phyloP scores from a whole-genome alignment of 2,113 vertebrate genomes.

The Symphodus melops region DNA sequence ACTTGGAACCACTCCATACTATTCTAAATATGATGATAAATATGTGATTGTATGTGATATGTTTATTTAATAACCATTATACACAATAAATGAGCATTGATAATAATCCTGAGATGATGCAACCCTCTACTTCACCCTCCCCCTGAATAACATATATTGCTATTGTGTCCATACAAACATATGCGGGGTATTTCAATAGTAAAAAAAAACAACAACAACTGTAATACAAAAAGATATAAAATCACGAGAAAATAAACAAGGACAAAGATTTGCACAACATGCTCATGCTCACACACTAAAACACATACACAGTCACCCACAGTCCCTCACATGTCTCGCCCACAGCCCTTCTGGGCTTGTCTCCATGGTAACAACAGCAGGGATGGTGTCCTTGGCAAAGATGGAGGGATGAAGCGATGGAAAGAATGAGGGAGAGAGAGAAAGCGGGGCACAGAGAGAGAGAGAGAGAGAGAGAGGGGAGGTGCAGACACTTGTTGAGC shows the following conservation, averaged over 20 bases:
- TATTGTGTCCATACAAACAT: background rate
- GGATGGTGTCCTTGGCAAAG: constrained; percentile 80
- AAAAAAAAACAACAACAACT: constrained; percentile 4
- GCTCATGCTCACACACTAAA: constrained; percentile 16
- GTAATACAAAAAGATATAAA: constrained; percentile 1
- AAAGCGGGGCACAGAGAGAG: background rate
- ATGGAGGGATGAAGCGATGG: constrained; percentile 58
- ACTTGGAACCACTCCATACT: background rate
- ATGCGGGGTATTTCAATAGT: background rate
- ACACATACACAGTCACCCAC: constrained; percentile 60
- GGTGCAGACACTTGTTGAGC: constrained; percentile 73
- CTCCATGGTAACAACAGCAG: constrained; percentile 80
- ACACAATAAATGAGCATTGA: background rate
- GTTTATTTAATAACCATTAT: background rate
- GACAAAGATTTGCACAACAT: constrained; percentile 48
- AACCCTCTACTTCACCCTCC: background rate
- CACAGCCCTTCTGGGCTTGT: constrained; percentile 80
- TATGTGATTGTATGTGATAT: no score
- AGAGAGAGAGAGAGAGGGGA: constrained; percentile 14
- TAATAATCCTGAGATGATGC: background rate
- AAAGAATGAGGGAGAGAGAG: background rate
- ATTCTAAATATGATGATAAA: no score
- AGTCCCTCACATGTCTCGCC: constrained; percentile 78
- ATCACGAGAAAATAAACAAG: constrained; percentile 36
- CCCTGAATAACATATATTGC: background rate